Evolutionary conservation across 2,888 invertebrate species (phyloP).

Genomic region (Chymomyza amoena): DNA sequence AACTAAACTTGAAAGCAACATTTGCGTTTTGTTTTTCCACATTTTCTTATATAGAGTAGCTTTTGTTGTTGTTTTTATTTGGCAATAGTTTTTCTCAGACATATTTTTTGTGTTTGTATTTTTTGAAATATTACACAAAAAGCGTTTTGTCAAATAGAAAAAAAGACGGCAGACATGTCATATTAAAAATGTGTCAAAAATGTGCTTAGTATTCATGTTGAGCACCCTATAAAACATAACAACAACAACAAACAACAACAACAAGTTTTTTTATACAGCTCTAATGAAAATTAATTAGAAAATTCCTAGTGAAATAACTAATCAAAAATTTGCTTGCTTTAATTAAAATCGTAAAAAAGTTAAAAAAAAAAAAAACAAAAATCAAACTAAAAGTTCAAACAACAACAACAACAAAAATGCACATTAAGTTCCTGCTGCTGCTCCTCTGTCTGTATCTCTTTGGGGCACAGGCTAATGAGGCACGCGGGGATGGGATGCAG

Average conservation of each 20-base stretch:
- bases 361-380: background rate
- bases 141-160: constrained; percentile 27
- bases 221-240: background rate
- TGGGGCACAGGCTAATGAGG: constrained; percentile 49
- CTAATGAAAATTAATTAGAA: background rate
- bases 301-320: background rate
- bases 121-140: background rate
- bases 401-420: constrained; percentile 38
- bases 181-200: constrained; percentile 34
- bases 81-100: background rate
- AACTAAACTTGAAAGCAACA: background rate
- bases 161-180: constrained; percentile 36
- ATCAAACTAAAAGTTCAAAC: constrained; percentile 1
- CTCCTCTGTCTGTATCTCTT: background rate
- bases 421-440: constrained; percentile 19
- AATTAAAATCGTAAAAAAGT: background rate
- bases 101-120: background rate
- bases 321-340: background rate
- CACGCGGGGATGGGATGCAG: constrained; percentile 19
- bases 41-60: too few species aligned
- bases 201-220: background rate
- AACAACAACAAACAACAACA: background rate
- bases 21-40: background rate
- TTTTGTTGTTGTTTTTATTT: background rate
- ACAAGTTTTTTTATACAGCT: too few species aligned